Evolutionary conservation across 2,888 invertebrate species (phyloP).

Genomic region (Cynaeus angustus): DNA sequence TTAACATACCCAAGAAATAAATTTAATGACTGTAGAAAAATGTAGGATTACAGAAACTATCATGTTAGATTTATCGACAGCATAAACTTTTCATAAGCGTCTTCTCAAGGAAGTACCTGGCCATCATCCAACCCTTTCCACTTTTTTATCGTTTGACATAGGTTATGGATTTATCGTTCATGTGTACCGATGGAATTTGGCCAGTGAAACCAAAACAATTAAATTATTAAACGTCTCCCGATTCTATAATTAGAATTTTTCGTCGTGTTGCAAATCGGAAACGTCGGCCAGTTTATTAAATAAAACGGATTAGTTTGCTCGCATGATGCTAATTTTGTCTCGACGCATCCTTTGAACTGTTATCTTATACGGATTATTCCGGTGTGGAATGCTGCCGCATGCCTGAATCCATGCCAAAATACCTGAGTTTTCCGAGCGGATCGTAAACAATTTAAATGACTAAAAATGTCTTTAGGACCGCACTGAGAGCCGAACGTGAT

Average conservation of each 20-base stretch:
- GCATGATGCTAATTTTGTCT: constrained; percentile 16
- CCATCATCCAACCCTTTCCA: constrained; percentile 21
- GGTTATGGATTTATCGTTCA: constrained; percentile 18
- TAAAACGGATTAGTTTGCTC: constrained; percentile 18
- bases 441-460: constrained; percentile 14
- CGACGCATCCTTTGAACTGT: constrained; percentile 12
- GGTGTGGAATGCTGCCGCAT: constrained; percentile 31
- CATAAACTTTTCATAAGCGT: constrained; percentile 1
- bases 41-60: background rate
- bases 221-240: constrained; percentile 16
- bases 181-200: constrained; percentile 8
- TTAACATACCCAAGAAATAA: too few species aligned
- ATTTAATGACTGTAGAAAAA: too few species aligned
- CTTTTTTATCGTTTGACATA: constrained; percentile 16
- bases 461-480: background rate
- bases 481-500: constrained; percentile 1
- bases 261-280: constrained; percentile 16
- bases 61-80: background rate
- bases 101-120: constrained; percentile 12
- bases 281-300: constrained; percentile 17
- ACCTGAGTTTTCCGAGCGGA: constrained; percentile 26
- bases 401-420: constrained; percentile 27
- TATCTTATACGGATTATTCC: constrained; percentile 29
- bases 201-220: constrained; percentile 27
- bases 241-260: constrained; percentile 4